Evolutionary conservation across 1,140 invertebrate species (phyloP).

Genomic region (Luehdorfia chinensis): DNA sequence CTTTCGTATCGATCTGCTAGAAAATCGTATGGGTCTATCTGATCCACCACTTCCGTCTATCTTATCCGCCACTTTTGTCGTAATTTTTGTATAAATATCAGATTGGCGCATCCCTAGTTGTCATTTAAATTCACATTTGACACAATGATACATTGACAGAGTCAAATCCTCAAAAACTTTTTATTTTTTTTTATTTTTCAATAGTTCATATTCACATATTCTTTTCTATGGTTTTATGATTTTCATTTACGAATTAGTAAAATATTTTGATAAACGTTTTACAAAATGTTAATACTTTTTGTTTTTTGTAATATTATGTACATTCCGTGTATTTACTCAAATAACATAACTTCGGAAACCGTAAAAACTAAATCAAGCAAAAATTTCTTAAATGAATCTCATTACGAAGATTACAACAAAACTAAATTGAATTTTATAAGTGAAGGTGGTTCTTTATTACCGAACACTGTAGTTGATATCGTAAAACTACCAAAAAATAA

Average conservation of each 20-base stretch:
- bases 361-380: constrained; percentile 9
- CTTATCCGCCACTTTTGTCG: too few relatives aligned
- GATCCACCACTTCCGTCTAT: too few relatives aligned
- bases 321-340: constrained; percentile 19
- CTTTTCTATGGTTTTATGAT: not conserved
- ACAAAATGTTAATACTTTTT: constrained; percentile 32
- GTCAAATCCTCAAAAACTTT: not conserved
- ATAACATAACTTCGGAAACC: constrained; percentile 18
- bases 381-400: constrained; percentile 17
- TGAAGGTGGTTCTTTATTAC: constrained; percentile 40
- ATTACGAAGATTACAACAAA: constrained; percentile 22
- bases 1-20: too few relatives aligned
- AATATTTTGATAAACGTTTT: constrained; percentile 7
- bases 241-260: not conserved
- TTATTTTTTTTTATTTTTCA: not conserved
- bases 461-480: constrained; percentile 20
- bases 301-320: constrained; percentile 31
- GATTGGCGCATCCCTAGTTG: too few relatives aligned
- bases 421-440: constrained; percentile 30
- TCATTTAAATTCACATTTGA: not conserved
- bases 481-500: constrained; percentile 35
- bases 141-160: too few relatives aligned
- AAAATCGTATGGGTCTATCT: too few relatives aligned
- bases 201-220: too few relatives aligned
- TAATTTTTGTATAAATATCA: too few relatives aligned